A percentile compares a stretch with the other conserved stretches of the same genome.
Conservation (phyloP, 2,113 vertebrate genomes). For the Mellivora capensis region DNA sequence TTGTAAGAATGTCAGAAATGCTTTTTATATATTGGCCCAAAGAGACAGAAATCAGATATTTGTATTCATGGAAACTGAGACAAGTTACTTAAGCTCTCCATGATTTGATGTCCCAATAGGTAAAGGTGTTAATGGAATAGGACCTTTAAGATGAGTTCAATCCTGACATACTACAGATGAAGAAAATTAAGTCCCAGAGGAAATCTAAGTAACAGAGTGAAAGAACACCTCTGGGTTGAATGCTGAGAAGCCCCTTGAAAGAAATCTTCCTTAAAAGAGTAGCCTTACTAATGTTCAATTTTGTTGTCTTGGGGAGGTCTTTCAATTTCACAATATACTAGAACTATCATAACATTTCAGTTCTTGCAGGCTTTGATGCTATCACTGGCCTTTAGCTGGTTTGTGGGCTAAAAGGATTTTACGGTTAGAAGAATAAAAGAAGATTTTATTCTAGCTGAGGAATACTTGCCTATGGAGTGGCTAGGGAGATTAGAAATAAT, state of each 20-base stretch:
- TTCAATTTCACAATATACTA: not conserved
- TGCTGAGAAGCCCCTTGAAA: not conserved
- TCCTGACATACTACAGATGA: not conserved
- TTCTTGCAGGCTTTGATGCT: not conserved
- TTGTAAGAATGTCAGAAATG: not conserved
- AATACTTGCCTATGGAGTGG: not conserved
- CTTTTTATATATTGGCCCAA: not conserved
- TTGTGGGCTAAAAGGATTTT: not conserved
- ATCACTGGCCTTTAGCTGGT: not conserved
- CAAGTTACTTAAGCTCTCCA: not conserved
- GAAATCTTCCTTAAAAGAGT: not conserved
- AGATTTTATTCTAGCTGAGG: not conserved
- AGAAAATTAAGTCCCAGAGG: not conserved
- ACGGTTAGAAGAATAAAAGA: not conserved
- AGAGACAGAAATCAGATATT: not conserved
- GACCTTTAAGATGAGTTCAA: not conserved
- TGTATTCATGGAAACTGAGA: not conserved
- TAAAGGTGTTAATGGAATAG: not conserved
- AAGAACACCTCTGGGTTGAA: not conserved
- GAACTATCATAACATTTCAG: not conserved
- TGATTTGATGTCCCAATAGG: not conserved
- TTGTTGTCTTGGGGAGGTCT: not conserved
- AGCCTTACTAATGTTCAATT: not conserved
- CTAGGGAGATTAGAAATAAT: not conserved
- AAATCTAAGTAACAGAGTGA: not conserved